Conservation (phyloP, 2,113 vertebrate species). For the Podilymbus podiceps region DNA sequence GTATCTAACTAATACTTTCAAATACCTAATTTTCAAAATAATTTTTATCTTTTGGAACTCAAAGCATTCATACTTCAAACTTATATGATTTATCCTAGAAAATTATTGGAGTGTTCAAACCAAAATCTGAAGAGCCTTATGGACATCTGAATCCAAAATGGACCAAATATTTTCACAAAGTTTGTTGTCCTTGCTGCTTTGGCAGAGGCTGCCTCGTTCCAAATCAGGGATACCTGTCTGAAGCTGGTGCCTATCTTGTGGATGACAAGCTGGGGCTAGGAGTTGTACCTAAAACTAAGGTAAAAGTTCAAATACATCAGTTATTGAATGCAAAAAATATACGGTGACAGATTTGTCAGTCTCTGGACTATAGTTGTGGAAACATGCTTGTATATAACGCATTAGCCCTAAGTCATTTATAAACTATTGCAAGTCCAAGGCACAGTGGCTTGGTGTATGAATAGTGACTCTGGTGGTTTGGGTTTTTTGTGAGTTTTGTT, state of each 20-base stretch:
- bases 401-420: not conserved
- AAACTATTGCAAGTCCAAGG: not conserved
- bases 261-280: slow-evolving; percentile 90
- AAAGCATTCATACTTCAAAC: not conserved
- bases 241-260: slow-evolving; percentile 91
- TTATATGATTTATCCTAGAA: slow-evolving; percentile 73
- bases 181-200: slow-evolving; percentile 98
- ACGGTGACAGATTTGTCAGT: not conserved
- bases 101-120: slow-evolving; percentile 95
- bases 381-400: not conserved
- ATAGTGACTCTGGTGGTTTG: not conserved
- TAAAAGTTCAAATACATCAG: slow-evolving; percentile 39
- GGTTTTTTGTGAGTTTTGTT: too few species aligned
- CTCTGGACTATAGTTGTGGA: not conserved
- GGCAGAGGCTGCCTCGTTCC: slow-evolving; percentile 94
- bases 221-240: slow-evolving; percentile 97
- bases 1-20: not conserved
- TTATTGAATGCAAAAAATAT: not conserved
- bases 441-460: not conserved
- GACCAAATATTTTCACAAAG: slow-evolving; percentile 98
- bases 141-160: slow-evolving; percentile 98
- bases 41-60: not conserved
- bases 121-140: slow-evolving; percentile 98
- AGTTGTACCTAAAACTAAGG: slow-evolving; percentile 97
- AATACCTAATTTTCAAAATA: not conserved